A percentile compares a stretch with the other conserved stretches of the same genome.
Evolutionary conservation across 2,797 vertebrate species (phyloP).

Genomic region (Fundulus diaphanus): DNA sequence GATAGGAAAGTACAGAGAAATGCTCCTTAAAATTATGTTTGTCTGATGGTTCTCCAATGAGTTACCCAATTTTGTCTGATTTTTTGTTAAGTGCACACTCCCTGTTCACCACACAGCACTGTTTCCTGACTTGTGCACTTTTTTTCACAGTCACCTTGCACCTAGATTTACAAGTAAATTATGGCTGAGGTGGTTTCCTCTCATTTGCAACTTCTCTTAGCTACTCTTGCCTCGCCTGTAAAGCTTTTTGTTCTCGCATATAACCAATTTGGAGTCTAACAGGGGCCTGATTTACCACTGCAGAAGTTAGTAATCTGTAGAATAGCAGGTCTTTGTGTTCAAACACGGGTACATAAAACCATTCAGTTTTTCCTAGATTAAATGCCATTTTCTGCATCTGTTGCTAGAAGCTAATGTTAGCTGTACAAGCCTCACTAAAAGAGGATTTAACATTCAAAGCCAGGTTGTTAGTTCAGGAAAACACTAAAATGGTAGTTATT

Average conservation of each 20-base stretch:
- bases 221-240: conserved; percentile 8
- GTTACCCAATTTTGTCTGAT: conserved; percentile 24
- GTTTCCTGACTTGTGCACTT: conserved; percentile 49
- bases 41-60: conserved; percentile 29
- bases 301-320: background rate
- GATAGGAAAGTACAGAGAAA: conserved; percentile 48
- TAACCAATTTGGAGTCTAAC: background rate
- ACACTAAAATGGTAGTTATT: background rate
- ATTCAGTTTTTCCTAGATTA: background rate
- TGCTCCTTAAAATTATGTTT: conserved; percentile 21
- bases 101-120: conserved; percentile 47
- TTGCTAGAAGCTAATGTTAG: background rate
- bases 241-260: conserved; percentile 11
- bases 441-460: background rate
- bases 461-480: background rate
- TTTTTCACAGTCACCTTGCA: conserved; percentile 39
- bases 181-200: conserved; percentile 60
- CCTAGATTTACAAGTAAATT: conserved; percentile 39
- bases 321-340: background rate
- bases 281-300: background rate
- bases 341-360: background rate
- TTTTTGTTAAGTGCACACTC: conserved; percentile 34
- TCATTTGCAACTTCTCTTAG: conserved; percentile 27
- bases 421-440: conserved; percentile 2
- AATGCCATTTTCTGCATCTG: background rate